Evolutionary conservation across 1,140 invertebrate species (phyloP).

Genomic region (Xylocopa sonorina): DNA sequence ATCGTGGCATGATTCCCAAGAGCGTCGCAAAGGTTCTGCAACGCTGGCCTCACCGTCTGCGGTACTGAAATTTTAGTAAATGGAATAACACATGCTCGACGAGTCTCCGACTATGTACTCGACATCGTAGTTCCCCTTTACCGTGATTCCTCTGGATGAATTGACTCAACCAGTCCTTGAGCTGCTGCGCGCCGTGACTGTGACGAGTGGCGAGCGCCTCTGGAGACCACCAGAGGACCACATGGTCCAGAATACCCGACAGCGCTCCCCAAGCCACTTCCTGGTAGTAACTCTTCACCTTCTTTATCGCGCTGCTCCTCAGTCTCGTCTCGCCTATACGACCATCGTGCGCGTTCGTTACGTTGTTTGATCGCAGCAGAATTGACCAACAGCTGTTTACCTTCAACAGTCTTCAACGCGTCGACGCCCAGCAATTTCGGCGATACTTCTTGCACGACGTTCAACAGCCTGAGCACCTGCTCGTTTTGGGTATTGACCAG

Average conservation of each 20-base stretch:
- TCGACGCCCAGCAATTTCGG: constrained; percentile 77
- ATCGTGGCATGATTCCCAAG: constrained; percentile 88
- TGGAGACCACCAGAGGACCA: constrained; percentile 90
- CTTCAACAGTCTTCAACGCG: constrained; percentile 70
- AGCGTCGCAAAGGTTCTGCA: constrained; percentile 88
- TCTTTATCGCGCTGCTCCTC: constrained; percentile 80
- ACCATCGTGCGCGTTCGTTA: neutral
- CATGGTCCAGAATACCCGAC: constrained; percentile 88
- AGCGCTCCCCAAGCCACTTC: constrained; percentile 88
- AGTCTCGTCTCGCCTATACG: constrained; percentile 78
- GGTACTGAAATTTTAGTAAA: constrained; percentile 81
- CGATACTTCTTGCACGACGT: constrained; percentile 74
- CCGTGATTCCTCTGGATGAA: constrained; percentile 69
- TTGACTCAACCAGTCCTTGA: constrained; percentile 86
- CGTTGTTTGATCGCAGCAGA: neutral
- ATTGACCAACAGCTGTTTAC: too few relatives aligned
- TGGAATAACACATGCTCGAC: neutral
- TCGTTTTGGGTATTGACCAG: constrained; percentile 79
- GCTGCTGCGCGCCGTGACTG: constrained; percentile 80
- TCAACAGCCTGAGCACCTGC: constrained; percentile 76
- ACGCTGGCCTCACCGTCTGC: constrained; percentile 85
- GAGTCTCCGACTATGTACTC: neutral
- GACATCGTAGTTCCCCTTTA: constrained; percentile 21
- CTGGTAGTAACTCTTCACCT: constrained; percentile 83
- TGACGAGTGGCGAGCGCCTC: constrained; percentile 85